Evolutionary conservation across 2,113 vertebrate species (phyloP).

Genomic region (Onychorhynchus coronatus): DNA sequence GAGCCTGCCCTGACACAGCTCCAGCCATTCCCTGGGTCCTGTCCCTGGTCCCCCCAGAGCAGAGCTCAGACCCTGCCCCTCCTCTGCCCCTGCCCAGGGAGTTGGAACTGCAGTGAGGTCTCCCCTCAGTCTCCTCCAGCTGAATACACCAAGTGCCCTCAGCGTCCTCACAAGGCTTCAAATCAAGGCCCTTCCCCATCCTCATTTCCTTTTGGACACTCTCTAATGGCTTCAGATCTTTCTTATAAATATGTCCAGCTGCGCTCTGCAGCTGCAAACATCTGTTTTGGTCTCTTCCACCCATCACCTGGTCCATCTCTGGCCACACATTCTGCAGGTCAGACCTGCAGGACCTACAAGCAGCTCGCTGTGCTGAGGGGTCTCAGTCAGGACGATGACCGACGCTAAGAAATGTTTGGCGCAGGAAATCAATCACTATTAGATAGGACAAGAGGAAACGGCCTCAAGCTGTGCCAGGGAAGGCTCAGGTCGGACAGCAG

Average conservation of each 20-base stretch:
- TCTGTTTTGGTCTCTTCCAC: background rate
- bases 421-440: background rate
- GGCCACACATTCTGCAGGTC: background rate
- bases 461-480: background rate
- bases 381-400: fast-evolving
- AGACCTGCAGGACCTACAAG: background rate
- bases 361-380: background rate
- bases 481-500: fast-evolving
- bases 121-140: background rate
- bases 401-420: fast-evolving
- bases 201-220: background rate
- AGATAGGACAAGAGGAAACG: background rate
- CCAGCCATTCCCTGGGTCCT: background rate
- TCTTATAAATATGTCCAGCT: background rate
- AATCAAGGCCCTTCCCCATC: background rate
- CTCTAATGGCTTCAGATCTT: background rate
- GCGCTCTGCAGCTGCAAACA: background rate
- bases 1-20: background rate
- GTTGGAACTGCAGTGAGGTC: background rate
- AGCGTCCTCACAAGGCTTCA: background rate
- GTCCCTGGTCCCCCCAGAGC: background rate
- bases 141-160: background rate
- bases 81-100: background rate
- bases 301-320: background rate
- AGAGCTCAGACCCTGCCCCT: background rate